Conservation (phyloP, 2,888 invertebrate genomes). For the Siphonodentalium dalli region DNA sequence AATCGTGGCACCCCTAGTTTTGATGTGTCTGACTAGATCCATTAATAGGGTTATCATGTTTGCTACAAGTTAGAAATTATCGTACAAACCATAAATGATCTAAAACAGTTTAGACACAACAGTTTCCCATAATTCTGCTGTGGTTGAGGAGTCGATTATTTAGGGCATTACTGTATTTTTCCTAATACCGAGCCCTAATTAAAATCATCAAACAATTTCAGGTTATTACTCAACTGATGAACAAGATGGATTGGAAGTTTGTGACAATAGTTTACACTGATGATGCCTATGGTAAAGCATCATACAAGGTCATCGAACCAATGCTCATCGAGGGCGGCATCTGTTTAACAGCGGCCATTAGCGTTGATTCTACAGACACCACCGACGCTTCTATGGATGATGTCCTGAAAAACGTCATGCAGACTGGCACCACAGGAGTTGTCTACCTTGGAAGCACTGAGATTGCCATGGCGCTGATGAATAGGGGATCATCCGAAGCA, state of each 20-base stretch:
- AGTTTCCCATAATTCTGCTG: no score
- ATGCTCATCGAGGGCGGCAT: constrained; percentile 38
- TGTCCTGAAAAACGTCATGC: constrained; percentile 31
- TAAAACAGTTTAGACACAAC: no score
- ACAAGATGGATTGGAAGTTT: constrained; percentile 63
- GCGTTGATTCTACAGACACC: constrained; percentile 30
- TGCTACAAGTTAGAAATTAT: no score
- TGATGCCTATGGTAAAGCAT: constrained; percentile 42
- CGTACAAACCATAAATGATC: no score
- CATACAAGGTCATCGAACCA: constrained; percentile 38
- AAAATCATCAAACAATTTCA: no score
- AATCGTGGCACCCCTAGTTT: no score
- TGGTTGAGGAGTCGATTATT: no score
- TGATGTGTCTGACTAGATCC: no score
- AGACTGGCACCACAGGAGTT: constrained; percentile 40
- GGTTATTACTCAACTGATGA: constrained; percentile 59
- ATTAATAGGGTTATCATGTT: no score
- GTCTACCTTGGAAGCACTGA: constrained; percentile 42
- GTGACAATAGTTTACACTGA: constrained; percentile 63
- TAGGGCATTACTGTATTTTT: no score
- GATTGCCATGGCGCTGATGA: constrained; percentile 33
- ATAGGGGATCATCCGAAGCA: constrained; percentile 32
- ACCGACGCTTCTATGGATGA: constrained; percentile 26
- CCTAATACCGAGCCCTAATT: no score
- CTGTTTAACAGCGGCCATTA: constrained; percentile 48